Evolutionary conservation across 1,140 invertebrate species (phyloP), one percentile per base, ranked within the genome.

Genomic region (Lasioglossum baleicum): DNA sequence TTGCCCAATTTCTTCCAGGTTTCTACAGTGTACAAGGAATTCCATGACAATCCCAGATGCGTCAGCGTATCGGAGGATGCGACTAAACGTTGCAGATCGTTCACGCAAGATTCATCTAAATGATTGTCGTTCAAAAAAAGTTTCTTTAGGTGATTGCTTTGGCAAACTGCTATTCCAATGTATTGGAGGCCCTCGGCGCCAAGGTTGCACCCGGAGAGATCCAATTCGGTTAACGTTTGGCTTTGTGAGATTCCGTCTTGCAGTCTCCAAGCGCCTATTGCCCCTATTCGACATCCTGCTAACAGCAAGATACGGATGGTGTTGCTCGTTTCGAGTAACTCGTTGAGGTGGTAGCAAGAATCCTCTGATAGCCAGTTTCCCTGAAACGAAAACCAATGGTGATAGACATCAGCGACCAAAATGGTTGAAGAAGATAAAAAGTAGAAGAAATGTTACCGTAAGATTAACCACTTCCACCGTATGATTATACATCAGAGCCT

Each of bases 31-130:
- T 75, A 78, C 17, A 92, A 81, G 48, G 78, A 85, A 84, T 94
- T 94, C 93, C 93, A 94, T 0, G 93, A 94, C 7, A 94, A 74
- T 84, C 94, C 87, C 26, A 94, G 82, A 64, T 89, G 75, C 22
- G 87, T 87, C 60, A 94, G 53, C 17, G 75, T 88, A 10, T 91
- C 86, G 58, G 92, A 93, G 73, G 87, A 81, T 2, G 7, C 79
- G 6, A 88, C 75, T 84, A 90, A 84, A 40, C 76, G 82, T 53
- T 82, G 44, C 10, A 94, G 75, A 42, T 80, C 48, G 40, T 82
- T 40, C 1, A 85, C 90, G 13, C 90, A 88, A 0, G 40, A 75
- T 35, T 88, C 84, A 1, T 89, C 85, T 0, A 94, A 74, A 67
- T 90, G 81, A 82, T 94, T 94, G 20, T 92, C 74, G 7, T 89